Percentiles rank a stretch among this genome's conserved stretches.
Evolutionary conservation across 2,797 vertebrate genomes (phyloP).

Genomic region (Pagetopsis macropterus): DNA sequence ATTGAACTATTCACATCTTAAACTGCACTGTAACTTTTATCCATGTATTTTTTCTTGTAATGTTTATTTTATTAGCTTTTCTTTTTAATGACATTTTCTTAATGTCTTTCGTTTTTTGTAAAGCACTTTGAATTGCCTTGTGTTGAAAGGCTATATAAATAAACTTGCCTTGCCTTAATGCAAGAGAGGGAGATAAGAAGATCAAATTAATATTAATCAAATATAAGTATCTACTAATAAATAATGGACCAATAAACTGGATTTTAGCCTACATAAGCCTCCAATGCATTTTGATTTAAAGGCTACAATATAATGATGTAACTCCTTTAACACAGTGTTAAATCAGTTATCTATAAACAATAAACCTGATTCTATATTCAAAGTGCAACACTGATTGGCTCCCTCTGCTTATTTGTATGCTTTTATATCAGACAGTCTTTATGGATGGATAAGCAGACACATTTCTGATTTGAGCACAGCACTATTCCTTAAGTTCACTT

Average conservation of each 20-base stretch:
- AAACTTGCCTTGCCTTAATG: not conserved
- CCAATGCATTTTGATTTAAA: not conserved
- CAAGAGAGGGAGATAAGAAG: not conserved
- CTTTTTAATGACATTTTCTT: too few species aligned
- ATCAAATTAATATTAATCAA: not conserved
- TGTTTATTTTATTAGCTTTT: too few species aligned
- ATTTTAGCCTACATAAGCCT: not conserved
- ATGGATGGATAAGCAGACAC: not conserved
- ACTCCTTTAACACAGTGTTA: not conserved
- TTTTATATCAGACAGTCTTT: not conserved
- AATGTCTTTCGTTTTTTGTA: too few species aligned
- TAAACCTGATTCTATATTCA: not conserved
- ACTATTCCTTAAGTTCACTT: not conserved
- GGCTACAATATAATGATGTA: not conserved
- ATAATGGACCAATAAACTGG: not conserved
- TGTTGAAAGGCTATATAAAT: too few species aligned
- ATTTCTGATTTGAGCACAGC: slow-evolving; percentile 1
- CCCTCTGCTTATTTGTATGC: slow-evolving; percentile 3
- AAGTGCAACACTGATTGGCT: not conserved
- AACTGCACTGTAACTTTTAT: too few species aligned
- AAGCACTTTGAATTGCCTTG: too few species aligned
- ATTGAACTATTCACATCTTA: too few species aligned
- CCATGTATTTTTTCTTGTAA: too few species aligned
- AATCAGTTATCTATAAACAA: not conserved
- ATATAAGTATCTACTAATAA: not conserved